Evolutionary conservation across 35 echinoderm and acorn worm genomes (phyloP).

Genomic region (Nesometra sesokonis): DNA sequence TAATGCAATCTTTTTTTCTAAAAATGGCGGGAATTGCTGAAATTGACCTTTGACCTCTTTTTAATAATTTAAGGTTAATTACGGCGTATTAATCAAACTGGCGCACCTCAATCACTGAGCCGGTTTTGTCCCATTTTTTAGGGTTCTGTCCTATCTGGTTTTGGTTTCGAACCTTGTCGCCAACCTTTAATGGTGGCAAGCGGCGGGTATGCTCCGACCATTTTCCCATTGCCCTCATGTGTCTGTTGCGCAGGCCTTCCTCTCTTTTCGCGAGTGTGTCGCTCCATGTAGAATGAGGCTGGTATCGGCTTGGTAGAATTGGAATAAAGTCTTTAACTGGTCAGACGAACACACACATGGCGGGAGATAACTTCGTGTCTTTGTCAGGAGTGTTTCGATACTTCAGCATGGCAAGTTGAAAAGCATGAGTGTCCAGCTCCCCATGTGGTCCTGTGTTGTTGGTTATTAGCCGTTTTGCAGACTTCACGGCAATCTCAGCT

Average conservation of each 20-base stretch:
- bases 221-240: neutral
- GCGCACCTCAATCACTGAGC: too few relatives aligned
- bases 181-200: constrained; percentile 5
- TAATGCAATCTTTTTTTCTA: too few relatives aligned
- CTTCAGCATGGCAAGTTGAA: constrained; percentile 29
- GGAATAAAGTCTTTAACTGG: constrained; percentile 29
- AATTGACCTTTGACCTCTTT: too few relatives aligned
- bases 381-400: constrained; percentile 33
- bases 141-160: constrained; percentile 13
- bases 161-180: constrained; percentile 11
- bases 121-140: constrained; percentile 25
- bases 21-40: too few relatives aligned
- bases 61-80: too few relatives aligned
- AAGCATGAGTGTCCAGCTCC: constrained; percentile 23
- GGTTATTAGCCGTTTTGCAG: constrained; percentile 20
- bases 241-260: constrained; percentile 18
- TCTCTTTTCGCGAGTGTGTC: constrained; percentile 3
- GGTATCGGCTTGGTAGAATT: constrained; percentile 13
- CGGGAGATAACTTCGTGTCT: constrained; percentile 27
- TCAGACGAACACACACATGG: constrained; percentile 23
- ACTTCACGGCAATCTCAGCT: constrained; percentile 29
- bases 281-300: constrained; percentile 7
- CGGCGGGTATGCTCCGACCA: constrained; percentile 5
- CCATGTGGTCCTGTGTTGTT: constrained; percentile 33
- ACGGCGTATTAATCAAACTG: neutral